A percentile compares a stretch with the other conserved stretches of the same genome.
Conservation (phyloP, 2,888 invertebrate species). For the Pseudoips prasinana region DNA sequence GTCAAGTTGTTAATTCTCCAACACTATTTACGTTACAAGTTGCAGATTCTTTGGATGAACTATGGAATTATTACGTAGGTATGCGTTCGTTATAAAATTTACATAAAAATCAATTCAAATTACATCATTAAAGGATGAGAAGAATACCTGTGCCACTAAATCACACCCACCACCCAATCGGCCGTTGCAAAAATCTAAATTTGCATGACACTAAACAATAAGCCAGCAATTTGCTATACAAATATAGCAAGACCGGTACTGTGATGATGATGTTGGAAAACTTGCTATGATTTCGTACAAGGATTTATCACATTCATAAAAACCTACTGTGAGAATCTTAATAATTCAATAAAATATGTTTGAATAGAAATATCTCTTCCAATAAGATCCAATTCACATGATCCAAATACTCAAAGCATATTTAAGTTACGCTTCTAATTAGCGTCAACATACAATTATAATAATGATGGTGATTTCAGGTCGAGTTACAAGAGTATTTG, state of each 20-base stretch:
- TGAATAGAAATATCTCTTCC: too few relatives aligned
- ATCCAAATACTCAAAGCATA: too few relatives aligned
- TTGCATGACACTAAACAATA: constrained; percentile 46
- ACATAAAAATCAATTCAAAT: constrained; percentile 26
- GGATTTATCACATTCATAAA: neutral
- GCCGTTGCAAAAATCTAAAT: constrained; percentile 55
- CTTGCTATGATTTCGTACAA: constrained; percentile 4
- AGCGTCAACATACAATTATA: constrained; percentile 5
- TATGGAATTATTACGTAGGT: constrained; percentile 9
- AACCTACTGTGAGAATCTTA: too few relatives aligned
- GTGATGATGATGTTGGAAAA: constrained; percentile 11
- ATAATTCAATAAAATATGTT: too few relatives aligned
- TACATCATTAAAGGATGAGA: constrained; percentile 35
- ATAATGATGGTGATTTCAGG: constrained; percentile 12
- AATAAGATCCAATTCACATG: too few relatives aligned
- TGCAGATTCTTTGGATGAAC: too few relatives aligned
- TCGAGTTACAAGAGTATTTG: constrained; percentile 28
- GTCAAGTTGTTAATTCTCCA: too few relatives aligned
- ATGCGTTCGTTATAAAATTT: constrained; percentile 22
- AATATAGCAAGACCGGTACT: constrained; percentile 28
- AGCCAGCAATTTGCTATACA: constrained; percentile 24
- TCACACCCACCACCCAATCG: constrained; percentile 41
- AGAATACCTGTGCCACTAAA: constrained; percentile 36
- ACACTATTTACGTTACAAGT: too few relatives aligned
- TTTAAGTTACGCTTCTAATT: neutral